A percentile compares a stretch with the other conserved stretches of the same genome.
Conservation (phyloP, 2,888 invertebrate species). For the Biston stratarius region DNA sequence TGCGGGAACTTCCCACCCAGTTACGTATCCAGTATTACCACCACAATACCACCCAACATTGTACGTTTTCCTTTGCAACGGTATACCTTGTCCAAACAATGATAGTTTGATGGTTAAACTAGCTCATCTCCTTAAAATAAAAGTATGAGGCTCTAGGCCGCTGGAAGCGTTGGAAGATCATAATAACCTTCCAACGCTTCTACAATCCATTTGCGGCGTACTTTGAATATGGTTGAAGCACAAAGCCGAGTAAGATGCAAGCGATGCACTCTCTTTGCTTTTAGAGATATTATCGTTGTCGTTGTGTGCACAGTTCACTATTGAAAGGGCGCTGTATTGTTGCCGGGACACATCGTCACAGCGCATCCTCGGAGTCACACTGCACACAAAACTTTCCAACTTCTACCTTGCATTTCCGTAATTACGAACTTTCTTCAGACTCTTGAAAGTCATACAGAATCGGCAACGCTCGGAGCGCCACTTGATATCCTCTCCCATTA, state of each 20-base stretch:
- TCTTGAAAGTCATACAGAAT: slow-evolving; percentile 45
- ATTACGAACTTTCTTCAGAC: slow-evolving; percentile 44
- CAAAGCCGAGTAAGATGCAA: slow-evolving; percentile 61
- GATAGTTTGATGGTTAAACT: too few species aligned
- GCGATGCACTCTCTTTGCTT: slow-evolving; percentile 68
- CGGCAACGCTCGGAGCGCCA: slow-evolving; percentile 41
- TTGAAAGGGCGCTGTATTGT: slow-evolving; percentile 41
- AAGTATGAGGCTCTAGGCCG: too few species aligned
- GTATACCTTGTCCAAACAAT: too few species aligned
- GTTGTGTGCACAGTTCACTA: slow-evolving; percentile 47
- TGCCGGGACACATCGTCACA: slow-evolving; percentile 24
- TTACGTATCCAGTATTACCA: too few species aligned
- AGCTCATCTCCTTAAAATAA: too few species aligned
- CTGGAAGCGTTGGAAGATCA: too few species aligned
- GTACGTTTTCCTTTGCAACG: too few species aligned
- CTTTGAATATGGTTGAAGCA: slow-evolving; percentile 51
- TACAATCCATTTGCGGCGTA: slow-evolving; percentile 52
- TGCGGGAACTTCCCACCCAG: too few species aligned
- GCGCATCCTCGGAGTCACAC: slow-evolving; percentile 37
- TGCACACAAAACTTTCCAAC: slow-evolving; percentile 36
- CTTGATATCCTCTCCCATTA: slow-evolving; percentile 42
- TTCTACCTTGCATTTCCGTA: slow-evolving; percentile 44
- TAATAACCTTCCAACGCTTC: slow-evolving; percentile 27
- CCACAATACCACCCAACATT: too few species aligned
- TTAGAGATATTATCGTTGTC: slow-evolving; percentile 65